Evolutionary conservation across 1,140 invertebrate species (phyloP), one percentile per base, ranked within the genome.

Genomic region (Samia ricini): DNA sequence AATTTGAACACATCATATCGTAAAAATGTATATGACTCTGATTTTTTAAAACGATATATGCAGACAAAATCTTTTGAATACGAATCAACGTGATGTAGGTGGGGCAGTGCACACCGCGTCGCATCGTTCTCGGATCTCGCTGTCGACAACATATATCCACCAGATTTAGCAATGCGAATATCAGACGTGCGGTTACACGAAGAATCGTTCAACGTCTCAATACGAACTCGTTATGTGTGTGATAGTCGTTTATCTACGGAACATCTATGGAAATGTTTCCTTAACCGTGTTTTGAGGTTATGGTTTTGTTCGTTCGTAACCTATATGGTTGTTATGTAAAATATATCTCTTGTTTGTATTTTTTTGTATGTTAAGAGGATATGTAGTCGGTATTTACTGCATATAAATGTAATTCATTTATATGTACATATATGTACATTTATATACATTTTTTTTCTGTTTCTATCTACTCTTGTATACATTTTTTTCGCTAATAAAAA

Each of bases 121-220:
- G 12, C n/a, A n/a, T n/a, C n/a, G n/a, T n/a, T 42, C 33, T 42
- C 33, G 33, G 7, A n/a, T n/a, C 15, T 42, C 33, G 33, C 33
- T 15, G n/a, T 42, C 33, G 7, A 15, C n/a, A 21, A 67, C 64
- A 61, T 78, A 72, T 74, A 69, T n/a, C 61, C 61, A 56, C 23
- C 55, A 26, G 66, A 70, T 79, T 81, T 75, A 81, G 76, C 79
- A 82, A 80, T 79, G 51, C 51, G 65, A 69, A 71, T 74, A 71
- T 68, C 69, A 70, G 68, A 74, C 74, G 75, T 74, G 71, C 64
- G 60, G 57, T 60, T 74, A 80, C 75, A 77, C 77, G 77, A 77
- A 69, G 63, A 64, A 74, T 72, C 64, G 69, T 61, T 69, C 71
- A 71, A 72, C 75, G 64, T 76, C 74, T 80, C 68, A 75, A 72